Evolutionary conservation across 2,888 invertebrate species (phyloP).

Genomic region (Marasmarcha lunaedactyla): DNA sequence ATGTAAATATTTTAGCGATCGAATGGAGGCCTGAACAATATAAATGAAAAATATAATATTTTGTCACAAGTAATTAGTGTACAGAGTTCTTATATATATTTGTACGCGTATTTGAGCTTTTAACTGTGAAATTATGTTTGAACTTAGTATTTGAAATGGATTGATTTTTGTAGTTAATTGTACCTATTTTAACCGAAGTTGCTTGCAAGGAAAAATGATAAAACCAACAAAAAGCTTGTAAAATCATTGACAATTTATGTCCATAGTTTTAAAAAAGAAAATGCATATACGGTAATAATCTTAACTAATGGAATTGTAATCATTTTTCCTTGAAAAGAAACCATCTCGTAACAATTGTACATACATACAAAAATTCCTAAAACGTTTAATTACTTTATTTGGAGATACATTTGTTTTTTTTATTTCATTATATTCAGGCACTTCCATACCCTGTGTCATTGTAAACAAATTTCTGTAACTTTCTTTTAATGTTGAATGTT

Average conservation of each 20-base stretch:
- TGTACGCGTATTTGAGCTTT: conserved; percentile 40
- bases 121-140: conserved; percentile 47
- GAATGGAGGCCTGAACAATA: conserved; percentile 55
- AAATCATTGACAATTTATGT: too few relatives aligned
- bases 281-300: too few relatives aligned
- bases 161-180: conserved; percentile 29
- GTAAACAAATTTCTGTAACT: conserved; percentile 27
- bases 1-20: conserved; percentile 25
- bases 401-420: background rate
- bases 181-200: conserved; percentile 11
- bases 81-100: conserved; percentile 42
- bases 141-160: conserved; percentile 33
- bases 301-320: too few relatives aligned
- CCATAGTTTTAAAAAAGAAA: too few relatives aligned
- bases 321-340: too few relatives aligned
- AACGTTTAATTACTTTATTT: too few relatives aligned
- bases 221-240: too few relatives aligned
- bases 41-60: conserved; percentile 30
- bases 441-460: conserved; percentile 27
- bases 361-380: too few relatives aligned
- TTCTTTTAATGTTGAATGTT: conserved; percentile 38
- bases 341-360: too few relatives aligned
- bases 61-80: conserved; percentile 47
- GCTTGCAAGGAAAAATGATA: too few relatives aligned
- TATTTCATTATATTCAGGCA: conserved; percentile 27